Evolutionary conservation across 2,797 vertebrate genomes (phyloP).

Genomic region (Eulemur albifrons): DNA sequence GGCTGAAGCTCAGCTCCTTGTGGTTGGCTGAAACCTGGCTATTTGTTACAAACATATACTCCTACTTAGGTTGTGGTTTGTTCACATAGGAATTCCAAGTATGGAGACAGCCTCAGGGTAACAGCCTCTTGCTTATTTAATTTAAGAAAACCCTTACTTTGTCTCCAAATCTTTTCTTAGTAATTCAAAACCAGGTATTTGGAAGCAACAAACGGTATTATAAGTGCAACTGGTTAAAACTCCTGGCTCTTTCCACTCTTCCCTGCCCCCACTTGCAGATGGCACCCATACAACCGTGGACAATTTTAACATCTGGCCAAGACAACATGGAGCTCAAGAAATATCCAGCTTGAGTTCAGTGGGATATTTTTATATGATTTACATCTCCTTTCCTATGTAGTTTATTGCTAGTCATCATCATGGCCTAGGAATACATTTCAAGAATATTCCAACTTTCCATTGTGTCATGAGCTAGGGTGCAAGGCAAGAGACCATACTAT

Average conservation of each 20-base stretch:
- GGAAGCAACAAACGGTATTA: neutral
- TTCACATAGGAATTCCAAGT: neutral
- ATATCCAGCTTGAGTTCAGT: neutral
- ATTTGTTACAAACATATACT: neutral
- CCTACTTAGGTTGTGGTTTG: neutral
- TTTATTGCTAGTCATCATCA: neutral
- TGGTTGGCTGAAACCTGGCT: neutral
- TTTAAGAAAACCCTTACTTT: neutral
- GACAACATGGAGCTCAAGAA: neutral
- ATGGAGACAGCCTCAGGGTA: neutral
- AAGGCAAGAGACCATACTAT: neutral
- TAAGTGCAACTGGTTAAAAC: neutral
- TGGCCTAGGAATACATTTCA: neutral
- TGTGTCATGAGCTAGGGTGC: neutral
- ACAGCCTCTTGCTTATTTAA: neutral
- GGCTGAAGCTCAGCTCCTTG: neutral
- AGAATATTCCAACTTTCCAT: neutral
- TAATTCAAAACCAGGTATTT: neutral
- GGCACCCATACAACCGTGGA: rapidly evolving
- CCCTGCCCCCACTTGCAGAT: neutral
- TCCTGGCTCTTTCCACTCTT: neutral
- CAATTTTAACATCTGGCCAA: neutral
- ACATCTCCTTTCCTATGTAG: neutral
- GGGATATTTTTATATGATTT: neutral
- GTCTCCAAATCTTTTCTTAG: neutral